A percentile compares a stretch with the other conserved stretches of the same genome.
phyloP scores from a whole-genome alignment of 2,888 invertebrate genomes.

The Meloe dianella region DNA sequence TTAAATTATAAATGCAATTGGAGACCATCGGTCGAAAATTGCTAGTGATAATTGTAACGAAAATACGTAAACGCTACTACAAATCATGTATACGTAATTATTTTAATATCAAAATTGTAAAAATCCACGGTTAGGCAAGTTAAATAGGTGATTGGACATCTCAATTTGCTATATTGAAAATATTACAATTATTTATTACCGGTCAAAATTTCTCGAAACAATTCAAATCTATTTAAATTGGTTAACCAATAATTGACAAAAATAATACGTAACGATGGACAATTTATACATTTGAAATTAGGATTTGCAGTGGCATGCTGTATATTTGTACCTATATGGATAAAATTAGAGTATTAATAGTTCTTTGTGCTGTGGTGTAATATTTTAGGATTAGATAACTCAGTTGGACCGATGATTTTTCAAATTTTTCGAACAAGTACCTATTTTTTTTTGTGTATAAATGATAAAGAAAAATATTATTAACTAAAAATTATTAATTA shows the following conservation, averaged over 20 bases:
- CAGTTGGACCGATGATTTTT: slow-evolving; percentile 48
- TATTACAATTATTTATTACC: not conserved
- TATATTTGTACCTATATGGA: slow-evolving; percentile 63
- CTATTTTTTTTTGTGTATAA: slow-evolving; percentile 50
- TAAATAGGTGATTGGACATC: slow-evolving; percentile 46
- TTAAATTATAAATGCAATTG: slow-evolving; percentile 42
- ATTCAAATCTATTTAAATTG: slow-evolving; percentile 48
- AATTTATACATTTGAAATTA: slow-evolving; percentile 49
- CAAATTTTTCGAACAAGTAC: slow-evolving; percentile 38
- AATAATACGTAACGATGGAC: slow-evolving; percentile 43
- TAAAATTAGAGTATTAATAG: slow-evolving; percentile 58
- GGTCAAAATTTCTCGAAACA: not conserved
- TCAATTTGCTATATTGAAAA: no score
- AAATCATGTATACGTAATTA: slow-evolving; percentile 58
- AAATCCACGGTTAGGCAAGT: slow-evolving; percentile 45
- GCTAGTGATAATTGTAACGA: slow-evolving; percentile 55
- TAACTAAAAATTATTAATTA: slow-evolving; percentile 47
- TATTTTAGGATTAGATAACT: slow-evolving; percentile 58
- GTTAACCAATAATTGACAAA: slow-evolving; percentile 42
- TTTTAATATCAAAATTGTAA: slow-evolving; percentile 50
- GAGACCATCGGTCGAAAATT: slow-evolving; percentile 40
- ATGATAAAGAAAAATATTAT: slow-evolving; percentile 42
- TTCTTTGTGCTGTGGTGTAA: slow-evolving; percentile 63
- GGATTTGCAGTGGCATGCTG: slow-evolving; percentile 58
- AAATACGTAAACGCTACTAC: slow-evolving; percentile 58